Evolutionary conservation across 2,888 invertebrate genomes (phyloP).

Genomic region (Drosophila antonietae): DNA sequence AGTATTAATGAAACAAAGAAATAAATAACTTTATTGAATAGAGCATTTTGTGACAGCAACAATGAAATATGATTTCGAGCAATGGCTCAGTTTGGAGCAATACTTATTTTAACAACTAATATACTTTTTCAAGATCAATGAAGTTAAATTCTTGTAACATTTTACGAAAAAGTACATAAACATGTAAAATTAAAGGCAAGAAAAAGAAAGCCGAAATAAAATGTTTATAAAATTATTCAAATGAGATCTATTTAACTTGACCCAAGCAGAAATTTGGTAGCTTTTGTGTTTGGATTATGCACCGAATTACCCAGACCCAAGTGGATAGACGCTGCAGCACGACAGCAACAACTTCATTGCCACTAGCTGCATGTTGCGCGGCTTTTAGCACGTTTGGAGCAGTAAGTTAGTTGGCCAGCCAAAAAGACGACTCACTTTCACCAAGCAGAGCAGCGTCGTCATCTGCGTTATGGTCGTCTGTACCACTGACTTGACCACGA

Average conservation of each 20-base stretch:
- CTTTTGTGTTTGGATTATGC: not conserved
- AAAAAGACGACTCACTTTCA: constrained; percentile 43
- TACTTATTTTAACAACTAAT: too few relatives aligned
- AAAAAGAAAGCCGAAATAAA: too few relatives aligned
- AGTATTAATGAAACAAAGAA: too few relatives aligned
- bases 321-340: not conserved
- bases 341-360: constrained; percentile 10
- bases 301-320: not conserved
- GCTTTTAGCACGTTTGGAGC: constrained; percentile 3
- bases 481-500: constrained; percentile 41
- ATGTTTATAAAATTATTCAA: not conserved
- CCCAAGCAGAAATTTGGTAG: not conserved
- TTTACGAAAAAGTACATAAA: too few relatives aligned
- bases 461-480: constrained; percentile 8
- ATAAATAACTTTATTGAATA: too few relatives aligned
- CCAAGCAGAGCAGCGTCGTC: constrained; percentile 16
- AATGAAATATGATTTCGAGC: too few relatives aligned
- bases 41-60: too few relatives aligned
- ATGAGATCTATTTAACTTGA: not conserved
- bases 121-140: too few relatives aligned
- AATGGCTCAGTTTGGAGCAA: too few relatives aligned
- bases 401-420: constrained; percentile 38
- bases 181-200: too few relatives aligned
- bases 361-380: constrained; percentile 8
- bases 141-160: too few relatives aligned